Conservation (phyloP, 2,888 invertebrate genomes). For the Synergus gifuensis region DNA sequence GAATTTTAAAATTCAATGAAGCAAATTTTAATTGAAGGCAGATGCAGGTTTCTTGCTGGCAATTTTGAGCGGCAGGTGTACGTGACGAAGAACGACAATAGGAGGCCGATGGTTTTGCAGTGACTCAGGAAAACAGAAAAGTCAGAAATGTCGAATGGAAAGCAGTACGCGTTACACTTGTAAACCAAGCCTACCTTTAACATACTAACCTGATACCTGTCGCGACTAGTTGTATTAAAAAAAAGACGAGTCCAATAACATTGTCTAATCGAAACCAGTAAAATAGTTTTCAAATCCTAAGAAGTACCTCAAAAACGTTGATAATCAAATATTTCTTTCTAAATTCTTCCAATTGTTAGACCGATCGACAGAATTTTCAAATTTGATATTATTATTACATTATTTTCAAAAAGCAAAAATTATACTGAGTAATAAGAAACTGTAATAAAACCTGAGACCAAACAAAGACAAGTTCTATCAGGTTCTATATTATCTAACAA, state of each 20-base stretch:
- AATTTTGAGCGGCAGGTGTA: neutral
- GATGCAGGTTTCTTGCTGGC: neutral
- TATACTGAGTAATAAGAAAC: neutral
- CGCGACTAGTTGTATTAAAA: conserved; percentile 75
- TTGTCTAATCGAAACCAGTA: conserved; percentile 51
- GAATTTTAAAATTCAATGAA: conserved; percentile 8
- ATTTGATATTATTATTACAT: neutral
- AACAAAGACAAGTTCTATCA: neutral
- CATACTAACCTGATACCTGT: conserved; percentile 71
- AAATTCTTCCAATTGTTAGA: neutral
- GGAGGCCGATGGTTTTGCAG: conserved; percentile 65
- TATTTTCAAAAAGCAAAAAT: neutral
- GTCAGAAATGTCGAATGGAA: conserved; percentile 56
- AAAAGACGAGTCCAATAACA: conserved; percentile 63
- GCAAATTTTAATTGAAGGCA: neutral
- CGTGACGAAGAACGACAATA: conserved; percentile 60
- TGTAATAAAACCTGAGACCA: neutral
- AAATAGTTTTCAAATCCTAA: neutral
- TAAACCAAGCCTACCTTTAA: conserved; percentile 59
- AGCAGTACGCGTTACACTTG: conserved; percentile 62
- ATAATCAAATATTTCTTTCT: neutral
- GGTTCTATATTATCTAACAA: neutral
- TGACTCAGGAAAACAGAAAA: conserved; percentile 72
- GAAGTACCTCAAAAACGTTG: neutral
- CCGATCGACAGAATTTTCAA: neutral